Evolutionary conservation across 2,888 invertebrate species (phyloP), one percentile per base, ranked within the genome.

Genomic region (Galerucella pusilla): DNA sequence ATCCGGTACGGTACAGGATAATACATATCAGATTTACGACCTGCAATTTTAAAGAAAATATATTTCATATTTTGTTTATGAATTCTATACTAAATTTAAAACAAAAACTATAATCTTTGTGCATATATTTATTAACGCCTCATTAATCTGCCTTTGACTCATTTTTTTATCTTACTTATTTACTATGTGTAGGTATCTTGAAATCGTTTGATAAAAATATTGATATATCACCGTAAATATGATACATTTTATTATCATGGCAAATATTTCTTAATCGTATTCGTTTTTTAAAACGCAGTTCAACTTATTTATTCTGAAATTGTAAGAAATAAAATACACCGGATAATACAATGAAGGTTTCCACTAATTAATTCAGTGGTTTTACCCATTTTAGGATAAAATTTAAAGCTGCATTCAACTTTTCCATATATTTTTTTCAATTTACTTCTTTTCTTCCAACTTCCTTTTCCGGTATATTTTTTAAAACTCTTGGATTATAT

Each of bases 1-100:
- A 94, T 12, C 96, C 96, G 42, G 93, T 93, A 77, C 96, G 92
- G 88, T 96, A 96, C 10, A 96, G 88, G 73, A 95, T 92, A 68
- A 96, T 85, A 81, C 96, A 91, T 14, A 96, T 92, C 79, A 96
- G 89, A 88, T 96, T 96, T 69, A 96, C 85, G n/a, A 95, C 90
- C 96, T 96, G 88, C 52, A 89, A 57, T 57, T 57, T 16, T 20
- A 57, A 16, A 7, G 20, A 20, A 20, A 20, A 20, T 20, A 20
- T 20, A 20, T 20, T 20, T 20, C 20, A 20, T 20, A 20, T 28
- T 28, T 28, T 28, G 28, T 28, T 28, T 20, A 20, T 20, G 20
- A 28, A 28, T 28, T 28, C 6, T 16, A 16, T 28, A 28, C 9
- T 59, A 10, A 59, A 60, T 35, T 16, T 54, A 1, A 16, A 16